Conservation (phyloP, 1,140 invertebrate genomes). For the Dendrolimus punctatus region DNA sequence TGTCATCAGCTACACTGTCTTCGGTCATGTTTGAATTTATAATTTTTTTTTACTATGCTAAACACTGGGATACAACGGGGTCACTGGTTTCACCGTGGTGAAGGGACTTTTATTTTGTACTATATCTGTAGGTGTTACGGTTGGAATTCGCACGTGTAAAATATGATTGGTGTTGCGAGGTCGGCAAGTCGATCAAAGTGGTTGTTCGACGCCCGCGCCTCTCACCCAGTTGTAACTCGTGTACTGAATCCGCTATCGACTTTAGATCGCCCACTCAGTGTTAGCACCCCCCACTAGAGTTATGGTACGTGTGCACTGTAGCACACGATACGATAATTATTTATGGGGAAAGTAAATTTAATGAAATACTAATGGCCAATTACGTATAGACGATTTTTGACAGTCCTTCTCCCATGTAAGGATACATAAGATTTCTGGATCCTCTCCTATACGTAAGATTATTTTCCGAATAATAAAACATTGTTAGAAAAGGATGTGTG, state of each 20-base stretch:
- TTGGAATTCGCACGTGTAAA: conserved; percentile 11
- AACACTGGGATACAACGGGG: conserved; percentile 14
- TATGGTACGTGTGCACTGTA: conserved; percentile 18
- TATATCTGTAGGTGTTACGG: conserved; percentile 16
- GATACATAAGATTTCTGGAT: too few relatives aligned
- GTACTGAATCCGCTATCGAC: conserved; percentile 24
- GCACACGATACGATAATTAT: conserved; percentile 9
- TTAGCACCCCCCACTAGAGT: conserved; percentile 30
- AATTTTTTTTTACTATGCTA: conserved; percentile 12
- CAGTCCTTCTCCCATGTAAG: too few relatives aligned
- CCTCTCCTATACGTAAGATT: too few relatives aligned
- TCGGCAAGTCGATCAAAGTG: conserved; percentile 29
- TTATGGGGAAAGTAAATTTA: neutral
- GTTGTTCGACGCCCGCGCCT: conserved; percentile 53
- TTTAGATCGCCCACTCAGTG: conserved; percentile 29
- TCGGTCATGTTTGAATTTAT: conserved; percentile 34
- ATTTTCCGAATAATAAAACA: too few relatives aligned
- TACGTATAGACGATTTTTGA: too few relatives aligned
- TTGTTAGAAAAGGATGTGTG: too few relatives aligned
- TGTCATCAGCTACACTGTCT: conserved; percentile 52
- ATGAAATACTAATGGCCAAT: too few relatives aligned
- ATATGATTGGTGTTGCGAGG: conserved; percentile 24
- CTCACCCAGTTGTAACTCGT: conserved; percentile 26
- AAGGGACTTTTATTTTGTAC: conserved; percentile 9
- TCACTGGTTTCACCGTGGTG: conserved; percentile 21